Percentiles rank a stretch among this genome's conserved stretches.
Conservation (phyloP, 2,113 vertebrate genomes). For the Chloropsis cyanopogon region DNA sequence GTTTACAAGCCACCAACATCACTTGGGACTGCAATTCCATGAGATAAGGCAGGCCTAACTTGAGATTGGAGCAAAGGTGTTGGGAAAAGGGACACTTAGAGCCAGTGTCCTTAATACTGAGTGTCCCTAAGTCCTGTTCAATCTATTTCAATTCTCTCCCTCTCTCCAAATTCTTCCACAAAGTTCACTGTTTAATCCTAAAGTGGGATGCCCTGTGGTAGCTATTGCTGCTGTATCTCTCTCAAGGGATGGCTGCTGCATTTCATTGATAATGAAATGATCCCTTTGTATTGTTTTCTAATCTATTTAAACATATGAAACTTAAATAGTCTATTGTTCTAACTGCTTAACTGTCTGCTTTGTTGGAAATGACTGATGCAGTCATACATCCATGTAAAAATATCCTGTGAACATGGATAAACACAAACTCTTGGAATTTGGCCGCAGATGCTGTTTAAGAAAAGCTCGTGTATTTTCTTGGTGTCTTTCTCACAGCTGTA, state of each 20-base stretch:
- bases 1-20: not conserved
- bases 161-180: not conserved
- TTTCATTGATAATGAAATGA: not conserved
- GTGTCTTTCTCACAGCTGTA: constrained; percentile 5
- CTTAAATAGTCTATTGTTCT: not conserved
- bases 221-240: not conserved
- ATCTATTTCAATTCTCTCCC: not conserved
- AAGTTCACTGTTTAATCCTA: not conserved
- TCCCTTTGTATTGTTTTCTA: not conserved
- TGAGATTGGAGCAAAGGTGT: not conserved
- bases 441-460: not conserved
- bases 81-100: not conserved
- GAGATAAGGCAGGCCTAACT: not conserved
- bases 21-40: not conserved
- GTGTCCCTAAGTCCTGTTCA: not conserved
- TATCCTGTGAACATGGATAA: not conserved
- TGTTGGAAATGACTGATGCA: not conserved
- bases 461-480: not conserved
- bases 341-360: not conserved
- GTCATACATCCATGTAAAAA: not conserved
- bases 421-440: not conserved
- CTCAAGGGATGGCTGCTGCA: not conserved
- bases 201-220: not conserved
- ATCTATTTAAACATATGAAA: not conserved
- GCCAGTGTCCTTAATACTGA: not conserved